These are phyloP conservation scores for Chymomyza costata DNA, from an alignment of 1,140 invertebrate genomes.

Conservation along the genomic window DNA sequence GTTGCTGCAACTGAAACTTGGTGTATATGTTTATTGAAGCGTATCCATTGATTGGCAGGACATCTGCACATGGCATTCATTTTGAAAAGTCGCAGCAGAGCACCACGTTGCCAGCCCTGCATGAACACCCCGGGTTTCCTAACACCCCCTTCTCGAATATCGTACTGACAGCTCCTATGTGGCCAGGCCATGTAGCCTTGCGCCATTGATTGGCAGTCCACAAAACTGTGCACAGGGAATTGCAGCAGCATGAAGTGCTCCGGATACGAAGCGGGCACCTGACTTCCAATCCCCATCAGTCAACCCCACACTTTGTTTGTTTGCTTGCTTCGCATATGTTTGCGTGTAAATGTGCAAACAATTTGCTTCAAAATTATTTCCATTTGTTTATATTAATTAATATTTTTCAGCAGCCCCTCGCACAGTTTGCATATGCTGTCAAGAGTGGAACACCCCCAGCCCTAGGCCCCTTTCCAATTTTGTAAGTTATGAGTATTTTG, in stretches of 20 bases:
- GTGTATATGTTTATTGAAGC: conserved; percentile 72
- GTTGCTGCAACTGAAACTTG: conserved; percentile 35
- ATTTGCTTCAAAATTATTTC: conserved; percentile 43
- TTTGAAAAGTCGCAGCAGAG: conserved; percentile 54
- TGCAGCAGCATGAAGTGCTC: background rate
- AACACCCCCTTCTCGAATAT: background rate
- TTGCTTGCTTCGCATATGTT: conserved; percentile 16
- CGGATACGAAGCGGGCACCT: background rate
- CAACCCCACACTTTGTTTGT: background rate
- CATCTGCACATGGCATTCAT: conserved; percentile 74
- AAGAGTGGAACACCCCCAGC: too few species aligned
- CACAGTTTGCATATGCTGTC: background rate
- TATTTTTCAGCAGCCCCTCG: conserved; percentile 32
- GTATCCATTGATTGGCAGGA: conserved; percentile 75
- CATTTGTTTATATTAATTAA: conserved; percentile 66
- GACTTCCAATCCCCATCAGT: conserved; percentile 1
- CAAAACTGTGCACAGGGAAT: too few species aligned
- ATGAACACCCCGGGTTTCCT: background rate
- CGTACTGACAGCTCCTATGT: too few species aligned
- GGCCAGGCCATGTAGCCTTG: conserved; percentile 14
- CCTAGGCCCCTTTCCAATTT: too few species aligned
- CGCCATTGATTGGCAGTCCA: conserved; percentile 39
- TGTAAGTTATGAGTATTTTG: too few species aligned
- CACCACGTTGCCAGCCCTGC: conserved; percentile 10
- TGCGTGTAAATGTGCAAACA: conserved; percentile 56